Base-by-base conservation (phyloP, 2,888 invertebrate species). In the Drosophila tanythrix region DNA sequence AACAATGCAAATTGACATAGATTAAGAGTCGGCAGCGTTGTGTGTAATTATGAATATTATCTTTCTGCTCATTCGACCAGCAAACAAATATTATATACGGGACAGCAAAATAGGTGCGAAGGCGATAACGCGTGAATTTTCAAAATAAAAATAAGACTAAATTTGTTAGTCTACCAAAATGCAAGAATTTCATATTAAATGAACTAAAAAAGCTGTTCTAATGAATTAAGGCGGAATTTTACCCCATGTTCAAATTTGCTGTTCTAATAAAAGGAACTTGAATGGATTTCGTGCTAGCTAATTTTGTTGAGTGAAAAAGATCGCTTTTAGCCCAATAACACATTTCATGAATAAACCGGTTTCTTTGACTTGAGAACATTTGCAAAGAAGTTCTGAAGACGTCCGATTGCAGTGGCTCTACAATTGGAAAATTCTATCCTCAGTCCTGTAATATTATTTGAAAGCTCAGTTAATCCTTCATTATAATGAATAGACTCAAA, bases 171-270 rank as follows among this genome's bases (percentile, higher is more conserved):
- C n/a, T 43, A 21, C 21, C 11, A 21, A 43, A 43, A 21, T 43
- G 0, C 3, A 1, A 21, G 13, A 46, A 3, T 2, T 21, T 46
- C 13, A 13, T 13, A 7, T 13, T 46, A 46, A 43, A 40, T n/a
- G 4, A 40, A n/a, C 10, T 40, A 4, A n/a, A 40, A 15, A 40
- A n/a, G 2, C 0, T 0, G 0, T 18, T 5, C n/a, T 40, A n/a
- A 43, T 43, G 40, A 38, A 18, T 3, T 8, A 38, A 38, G 3
- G 2, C 38, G 7, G 8, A n/a, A n/a, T 2, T 40, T n/a, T n/a
- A 1, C 2, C 10, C 1, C n/a, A 21, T 11, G 1, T 43, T 21
- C 1, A 43, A 21, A 21, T 11, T 43, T 1, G 1, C 2, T 5
- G 40, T 21, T 43, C 5, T 43, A 11, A 5, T 21, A 5, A 11